Conservation (phyloP, 2,113 vertebrate genomes). For the Tupaia chinensis region DNA sequence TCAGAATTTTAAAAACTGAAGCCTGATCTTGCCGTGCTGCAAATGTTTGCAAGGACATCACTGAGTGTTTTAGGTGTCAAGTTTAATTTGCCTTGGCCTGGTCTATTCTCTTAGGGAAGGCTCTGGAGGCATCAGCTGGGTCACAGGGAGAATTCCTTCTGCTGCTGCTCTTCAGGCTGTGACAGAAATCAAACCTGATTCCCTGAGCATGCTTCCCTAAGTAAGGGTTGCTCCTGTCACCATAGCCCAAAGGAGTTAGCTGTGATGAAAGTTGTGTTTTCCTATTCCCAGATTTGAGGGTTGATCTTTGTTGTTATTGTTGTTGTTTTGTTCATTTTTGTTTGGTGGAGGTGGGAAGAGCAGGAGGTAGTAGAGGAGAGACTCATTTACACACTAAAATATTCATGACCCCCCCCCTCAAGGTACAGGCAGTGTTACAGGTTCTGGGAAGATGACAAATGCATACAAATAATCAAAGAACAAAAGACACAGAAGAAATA, state of each 20-base stretch:
- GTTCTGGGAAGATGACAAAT: not conserved
- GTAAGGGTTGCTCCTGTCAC: not conserved
- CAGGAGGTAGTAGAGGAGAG: not conserved
- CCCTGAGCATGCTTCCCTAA: not conserved
- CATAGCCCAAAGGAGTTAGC: not conserved
- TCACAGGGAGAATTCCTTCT: constrained; percentile 52
- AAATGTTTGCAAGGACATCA: constrained; percentile 74
- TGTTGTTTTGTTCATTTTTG: not conserved
- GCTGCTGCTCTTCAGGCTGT: constrained; percentile 27
- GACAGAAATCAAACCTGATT: constrained; percentile 70
- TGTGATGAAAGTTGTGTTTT: constrained; percentile 34
- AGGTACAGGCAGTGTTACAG: not conserved
- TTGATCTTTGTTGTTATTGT: not conserved
- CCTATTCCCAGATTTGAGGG: not conserved
- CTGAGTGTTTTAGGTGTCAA: constrained; percentile 65
- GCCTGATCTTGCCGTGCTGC: constrained; percentile 19
- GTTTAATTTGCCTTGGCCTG: constrained; percentile 75
- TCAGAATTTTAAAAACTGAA: constrained; percentile 77
- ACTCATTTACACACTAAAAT: not conserved
- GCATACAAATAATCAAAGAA: not conserved
- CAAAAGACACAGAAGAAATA: not conserved
- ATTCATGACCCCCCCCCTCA: not conserved
- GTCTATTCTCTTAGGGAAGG: constrained; percentile 68
- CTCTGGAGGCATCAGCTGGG: constrained; percentile 57
- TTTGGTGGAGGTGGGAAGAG: fast-evolving